A percentile compares a stretch with the other conserved stretches of the same genome.
phyloP scores from a whole-genome alignment of 1,140 invertebrate species.

The Pogonomyrmex barbatus region DNA sequence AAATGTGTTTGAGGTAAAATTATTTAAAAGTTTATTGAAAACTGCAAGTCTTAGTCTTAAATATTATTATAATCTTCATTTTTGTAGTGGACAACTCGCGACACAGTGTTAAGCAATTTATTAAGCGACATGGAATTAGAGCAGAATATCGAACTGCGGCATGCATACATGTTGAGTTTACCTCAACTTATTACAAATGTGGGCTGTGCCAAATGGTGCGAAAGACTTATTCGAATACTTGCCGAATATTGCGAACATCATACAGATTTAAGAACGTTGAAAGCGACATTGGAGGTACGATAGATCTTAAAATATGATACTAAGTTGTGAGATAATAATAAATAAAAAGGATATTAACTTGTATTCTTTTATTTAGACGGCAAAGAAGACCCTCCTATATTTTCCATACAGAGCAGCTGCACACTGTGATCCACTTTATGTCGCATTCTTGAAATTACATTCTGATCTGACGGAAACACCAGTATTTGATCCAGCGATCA shows the following conservation, averaged over 20 bases:
- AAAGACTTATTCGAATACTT: slow-evolving; percentile 79
- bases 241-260: slow-evolving; percentile 83
- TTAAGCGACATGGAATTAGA: slow-evolving; percentile 83
- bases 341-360: not conserved
- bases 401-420: slow-evolving; percentile 75
- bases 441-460: slow-evolving; percentile 79
- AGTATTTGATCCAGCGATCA: slow-evolving; percentile 80
- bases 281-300: slow-evolving; percentile 80
- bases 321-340: not conserved
- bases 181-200: slow-evolving; percentile 79
- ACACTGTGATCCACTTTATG: slow-evolving; percentile 78
- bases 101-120: slow-evolving; percentile 79
- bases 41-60: not conserved
- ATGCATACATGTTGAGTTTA: slow-evolving; percentile 82
- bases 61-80: slow-evolving; percentile 30
- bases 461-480: slow-evolving; percentile 80
- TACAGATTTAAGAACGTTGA: slow-evolving; percentile 80
- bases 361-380: slow-evolving; percentile 70
- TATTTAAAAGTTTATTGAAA: slow-evolving; percentile 1
- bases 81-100: slow-evolving; percentile 81
- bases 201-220: slow-evolving; percentile 82
- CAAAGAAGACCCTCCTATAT: slow-evolving; percentile 79
- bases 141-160: slow-evolving; percentile 77
- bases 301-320: not conserved
- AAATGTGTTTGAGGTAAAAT: slow-evolving; percentile 77